Base-by-base conservation (phyloP, 2,888 invertebrate species). In the Rotaria sp. region DNA sequence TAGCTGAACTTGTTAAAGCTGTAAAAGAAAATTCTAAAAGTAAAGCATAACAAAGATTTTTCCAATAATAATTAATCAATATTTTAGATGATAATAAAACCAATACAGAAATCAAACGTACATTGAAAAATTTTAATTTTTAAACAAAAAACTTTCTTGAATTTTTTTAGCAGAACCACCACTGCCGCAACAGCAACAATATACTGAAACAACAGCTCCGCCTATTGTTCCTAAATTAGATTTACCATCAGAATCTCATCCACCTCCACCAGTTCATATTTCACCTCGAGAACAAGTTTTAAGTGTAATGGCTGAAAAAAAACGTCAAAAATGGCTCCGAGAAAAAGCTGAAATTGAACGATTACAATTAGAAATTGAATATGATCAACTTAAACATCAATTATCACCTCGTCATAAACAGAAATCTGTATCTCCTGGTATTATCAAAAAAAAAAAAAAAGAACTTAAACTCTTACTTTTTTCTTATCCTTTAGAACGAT, bases 331-430 rank as follows among this genome's bases (percentile, higher is more conserved):
- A 45, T 80, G 80, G 80, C 13, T 80, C 4, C 24, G 45, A 80
- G 80, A 80, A 45, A 80, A 45, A 45, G 80, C 41, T 21, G 80
- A 80, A 80, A 80, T 80, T n/a, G 80, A 80, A n/a, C 80, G 80
- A 80, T 45, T 80, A 45, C 24, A 80, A 80, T 26, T 80, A 0
- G 80, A 80, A 80, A 45, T 80, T 15, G 26, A 80, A 80, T 80
- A 80, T 45, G 80, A 80, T 80, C 80, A 80, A 45, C 45, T 80
- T 1, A 80, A 80, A 80, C 80, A 80, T 45, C 80, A 80, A 45
- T 45, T 80, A 45, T 45, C 80, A 10, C 80, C 80, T 26, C 45
- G 45, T 41, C 26, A 80, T 26, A 67, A 67, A 8, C n/a, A 80
- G 26, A 10, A 26, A n/a, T 26, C 80, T 24, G 18, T 35, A 45